Evolutionary conservation across 2,888 invertebrate genomes (phyloP).

Genomic region (Herminia tarsipennalis): DNA sequence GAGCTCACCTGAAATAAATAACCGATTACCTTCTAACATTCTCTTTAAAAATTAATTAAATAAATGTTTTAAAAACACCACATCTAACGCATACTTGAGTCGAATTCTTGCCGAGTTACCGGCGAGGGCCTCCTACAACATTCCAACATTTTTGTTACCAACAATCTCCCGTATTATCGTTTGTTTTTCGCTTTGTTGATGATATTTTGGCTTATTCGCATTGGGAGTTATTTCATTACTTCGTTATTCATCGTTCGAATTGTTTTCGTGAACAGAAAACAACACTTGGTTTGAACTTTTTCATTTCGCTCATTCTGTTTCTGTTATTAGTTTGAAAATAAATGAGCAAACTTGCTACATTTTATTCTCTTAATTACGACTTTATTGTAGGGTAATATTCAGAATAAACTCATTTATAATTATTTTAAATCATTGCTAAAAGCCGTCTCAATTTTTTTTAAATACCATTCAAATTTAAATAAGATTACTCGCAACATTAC

Average conservation of each 20-base stretch:
- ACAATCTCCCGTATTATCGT: conserved; percentile 59
- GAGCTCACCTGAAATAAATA: too few relatives aligned
- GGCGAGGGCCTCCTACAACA: conserved; percentile 42
- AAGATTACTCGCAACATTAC: conserved; percentile 19
- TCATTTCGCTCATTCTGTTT: conserved; percentile 40
- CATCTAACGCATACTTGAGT: conserved; percentile 57
- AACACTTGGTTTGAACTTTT: conserved; percentile 48
- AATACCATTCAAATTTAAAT: neutral
- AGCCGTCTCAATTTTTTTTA: neutral
- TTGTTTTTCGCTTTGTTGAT: conserved; percentile 69
- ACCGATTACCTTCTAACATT: conserved; percentile 4
- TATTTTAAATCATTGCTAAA: neutral
- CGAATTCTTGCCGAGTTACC: conserved; percentile 54
- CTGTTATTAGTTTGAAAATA: conserved; percentile 32
- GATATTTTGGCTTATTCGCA: conserved; percentile 66
- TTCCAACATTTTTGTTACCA: conserved; percentile 60
- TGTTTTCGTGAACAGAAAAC: conserved; percentile 67
- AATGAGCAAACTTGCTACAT: conserved; percentile 16
- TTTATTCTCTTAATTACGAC: neutral
- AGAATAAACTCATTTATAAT: too few relatives aligned
- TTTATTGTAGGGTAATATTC: too few relatives aligned
- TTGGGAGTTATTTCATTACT: conserved; percentile 67
- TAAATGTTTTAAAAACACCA: conserved; percentile 49
- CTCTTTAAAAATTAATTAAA: conserved; percentile 39
- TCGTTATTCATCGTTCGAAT: conserved; percentile 61